These are phyloP conservation scores for Varroa destructor DNA, from an alignment of 1,140 invertebrate genomes.

Conservation along the genomic window DNA sequence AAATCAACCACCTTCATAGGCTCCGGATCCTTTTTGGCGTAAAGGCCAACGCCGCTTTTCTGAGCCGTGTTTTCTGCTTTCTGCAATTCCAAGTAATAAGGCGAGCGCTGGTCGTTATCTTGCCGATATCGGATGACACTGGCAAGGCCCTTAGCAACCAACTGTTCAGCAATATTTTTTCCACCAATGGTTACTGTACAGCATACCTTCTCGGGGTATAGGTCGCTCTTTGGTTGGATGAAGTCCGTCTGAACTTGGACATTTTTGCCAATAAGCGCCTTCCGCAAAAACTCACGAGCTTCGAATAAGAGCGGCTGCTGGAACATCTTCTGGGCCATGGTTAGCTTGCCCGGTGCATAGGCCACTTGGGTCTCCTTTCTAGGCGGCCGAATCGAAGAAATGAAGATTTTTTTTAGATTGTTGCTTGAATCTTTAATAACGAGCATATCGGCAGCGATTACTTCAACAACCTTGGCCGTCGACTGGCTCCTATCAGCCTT, in stretches of 20 bases:
- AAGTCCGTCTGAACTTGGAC: conserved; percentile 85
- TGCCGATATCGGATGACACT: conserved; percentile 80
- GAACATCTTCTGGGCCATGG: conserved; percentile 25
- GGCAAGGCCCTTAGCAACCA: conserved; percentile 80
- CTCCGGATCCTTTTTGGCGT: conserved; percentile 60
- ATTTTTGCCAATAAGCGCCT: conserved; percentile 89
- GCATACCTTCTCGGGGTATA: conserved; percentile 86
- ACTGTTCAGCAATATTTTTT: conserved; percentile 80
- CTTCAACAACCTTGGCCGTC: conserved; percentile 66
- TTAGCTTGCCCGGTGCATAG: neutral
- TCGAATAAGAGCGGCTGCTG: conserved; percentile 40
- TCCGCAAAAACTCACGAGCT: conserved; percentile 87
- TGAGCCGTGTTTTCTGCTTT: conserved; percentile 81
- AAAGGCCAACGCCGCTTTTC: conserved; percentile 67
- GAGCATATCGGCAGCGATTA: conserved; percentile 83
- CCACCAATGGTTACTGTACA: conserved; percentile 74
- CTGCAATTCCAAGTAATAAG: conserved; percentile 80
- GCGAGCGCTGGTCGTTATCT: conserved; percentile 89
- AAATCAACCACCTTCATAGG: conserved; percentile 33
- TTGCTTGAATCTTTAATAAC: conserved; percentile 51
- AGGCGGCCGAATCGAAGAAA: conserved; percentile 86
- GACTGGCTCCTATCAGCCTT: conserved; percentile 33
- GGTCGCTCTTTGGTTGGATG: conserved; percentile 79
- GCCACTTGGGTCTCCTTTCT: conserved; percentile 44
- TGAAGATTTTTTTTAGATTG: conserved; percentile 73